Evolutionary conservation across 1,140 invertebrate species (phyloP).

Genomic region (Himalopsyche phryganea): DNA sequence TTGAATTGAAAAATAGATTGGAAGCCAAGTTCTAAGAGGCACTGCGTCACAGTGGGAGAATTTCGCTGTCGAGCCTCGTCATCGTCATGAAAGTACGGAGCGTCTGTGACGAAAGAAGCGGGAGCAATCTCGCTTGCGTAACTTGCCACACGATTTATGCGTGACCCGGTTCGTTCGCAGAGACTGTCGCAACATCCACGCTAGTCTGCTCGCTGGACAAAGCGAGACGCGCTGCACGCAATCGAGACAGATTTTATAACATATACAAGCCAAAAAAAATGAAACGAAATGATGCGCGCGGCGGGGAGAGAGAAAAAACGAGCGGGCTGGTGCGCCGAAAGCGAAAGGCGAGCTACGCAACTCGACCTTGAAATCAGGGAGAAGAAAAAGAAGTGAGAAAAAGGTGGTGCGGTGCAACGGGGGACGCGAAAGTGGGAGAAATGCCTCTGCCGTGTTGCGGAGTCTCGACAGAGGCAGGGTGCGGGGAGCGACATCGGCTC

Average conservation of each 20-base stretch:
- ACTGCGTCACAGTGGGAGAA: slow-evolving; percentile 3
- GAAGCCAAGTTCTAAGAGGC: slow-evolving; percentile 2
- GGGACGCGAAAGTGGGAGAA: slow-evolving; percentile 50
- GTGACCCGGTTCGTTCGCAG: slow-evolving; percentile 18
- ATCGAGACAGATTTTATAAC: too few species aligned
- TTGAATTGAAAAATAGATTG: too few species aligned
- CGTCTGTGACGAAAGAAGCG: background rate
- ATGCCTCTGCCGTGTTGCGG: slow-evolving; percentile 29
- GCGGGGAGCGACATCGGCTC: slow-evolving; percentile 34
- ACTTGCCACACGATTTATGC: slow-evolving; percentile 19
- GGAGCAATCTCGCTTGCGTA: slow-evolving; percentile 10
- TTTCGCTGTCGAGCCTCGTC: background rate
- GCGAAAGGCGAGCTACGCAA: slow-evolving; percentile 18
- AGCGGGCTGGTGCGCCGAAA: slow-evolving; percentile 24
- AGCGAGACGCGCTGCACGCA: too few species aligned
- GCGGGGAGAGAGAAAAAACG: slow-evolving; percentile 7
- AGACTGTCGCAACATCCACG: slow-evolving; percentile 19
- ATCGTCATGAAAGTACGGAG: background rate
- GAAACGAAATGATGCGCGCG: background rate
- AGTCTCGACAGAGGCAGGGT: background rate
- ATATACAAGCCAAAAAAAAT: too few species aligned
- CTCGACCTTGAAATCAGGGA: slow-evolving; percentile 25
- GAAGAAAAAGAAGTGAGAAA: slow-evolving; percentile 12
- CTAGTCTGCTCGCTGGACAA: background rate
- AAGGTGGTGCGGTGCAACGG: too few species aligned